A percentile compares a stretch with the other conserved stretches of the same genome.
Evolutionary conservation across 2,797 vertebrate genomes (phyloP).

Genomic region (Lepilemur septentrionalis): DNA sequence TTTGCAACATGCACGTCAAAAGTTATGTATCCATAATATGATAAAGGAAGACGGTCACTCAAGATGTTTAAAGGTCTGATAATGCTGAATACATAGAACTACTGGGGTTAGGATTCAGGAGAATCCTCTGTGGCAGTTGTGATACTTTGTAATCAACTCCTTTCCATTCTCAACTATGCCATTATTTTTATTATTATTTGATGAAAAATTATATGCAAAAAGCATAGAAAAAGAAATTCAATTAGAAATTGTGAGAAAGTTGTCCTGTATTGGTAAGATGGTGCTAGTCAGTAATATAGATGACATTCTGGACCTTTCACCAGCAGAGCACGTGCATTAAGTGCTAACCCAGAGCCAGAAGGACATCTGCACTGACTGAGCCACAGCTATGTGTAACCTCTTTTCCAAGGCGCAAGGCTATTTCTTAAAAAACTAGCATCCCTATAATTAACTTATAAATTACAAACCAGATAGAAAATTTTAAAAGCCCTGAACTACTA

Average conservation of each 20-base stretch:
- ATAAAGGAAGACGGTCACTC: neutral
- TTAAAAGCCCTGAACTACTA: neutral
- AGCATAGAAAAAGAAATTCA: neutral
- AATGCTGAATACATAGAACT: neutral
- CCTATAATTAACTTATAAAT: neutral
- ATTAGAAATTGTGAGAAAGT: neutral
- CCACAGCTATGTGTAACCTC: neutral
- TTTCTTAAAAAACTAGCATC: neutral
- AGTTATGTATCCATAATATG: neutral
- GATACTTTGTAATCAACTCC: neutral
- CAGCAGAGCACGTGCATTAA: neutral
- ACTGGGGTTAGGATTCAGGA: neutral
- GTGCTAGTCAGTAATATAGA: neutral
- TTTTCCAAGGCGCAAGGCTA: neutral
- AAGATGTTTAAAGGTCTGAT: neutral
- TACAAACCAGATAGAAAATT: neutral
- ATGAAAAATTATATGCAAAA: neutral
- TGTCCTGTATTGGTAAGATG: neutral
- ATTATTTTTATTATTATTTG: neutral
- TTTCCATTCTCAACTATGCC: neutral
- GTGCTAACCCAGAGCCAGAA: neutral
- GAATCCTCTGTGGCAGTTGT: neutral
- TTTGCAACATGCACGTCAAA: neutral
- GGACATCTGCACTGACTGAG: neutral
- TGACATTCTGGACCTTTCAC: neutral